These are phyloP conservation scores for Tachysurus vachellii DNA, from an alignment of 2,113 vertebrate species.

Conservation along the genomic window DNA sequence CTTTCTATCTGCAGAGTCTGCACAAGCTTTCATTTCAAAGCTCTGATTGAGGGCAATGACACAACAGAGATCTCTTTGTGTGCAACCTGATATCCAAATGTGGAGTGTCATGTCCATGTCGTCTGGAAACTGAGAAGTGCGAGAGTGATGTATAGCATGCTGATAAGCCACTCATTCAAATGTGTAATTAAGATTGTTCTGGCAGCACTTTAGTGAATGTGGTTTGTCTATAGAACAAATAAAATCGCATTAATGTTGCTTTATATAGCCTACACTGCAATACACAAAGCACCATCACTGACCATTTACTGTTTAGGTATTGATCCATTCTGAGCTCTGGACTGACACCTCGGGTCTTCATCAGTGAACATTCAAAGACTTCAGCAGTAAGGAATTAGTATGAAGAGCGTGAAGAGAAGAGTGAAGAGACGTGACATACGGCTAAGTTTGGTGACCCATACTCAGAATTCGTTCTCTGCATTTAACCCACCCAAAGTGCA, in stretches of 20 bases:
- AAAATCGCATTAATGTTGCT: neutral
- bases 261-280: neutral
- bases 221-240: neutral
- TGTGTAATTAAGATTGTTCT: constrained; percentile 18
- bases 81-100: constrained; percentile 36
- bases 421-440: too few relatives aligned
- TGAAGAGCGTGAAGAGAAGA: too few relatives aligned
- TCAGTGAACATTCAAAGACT: too few relatives aligned
- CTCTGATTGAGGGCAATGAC: constrained; percentile 54
- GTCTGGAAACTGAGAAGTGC: constrained; percentile 27
- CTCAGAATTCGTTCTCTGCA: too few relatives aligned
- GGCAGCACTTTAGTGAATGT: neutral
- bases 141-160: constrained; percentile 15
- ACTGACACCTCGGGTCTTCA: neutral
- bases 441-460: too few relatives aligned
- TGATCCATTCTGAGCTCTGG: neutral
- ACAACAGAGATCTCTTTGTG: constrained; percentile 42
- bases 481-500: too few relatives aligned
- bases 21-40: constrained; percentile 46
- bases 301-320: neutral
- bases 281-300: neutral
- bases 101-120: constrained; percentile 16
- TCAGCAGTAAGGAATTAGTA: too few relatives aligned
- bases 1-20: constrained; percentile 38
- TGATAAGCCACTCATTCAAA: constrained; percentile 41